phyloP scores from a whole-genome alignment of 2,888 invertebrate species.

The Dastarcus helophoroides region DNA sequence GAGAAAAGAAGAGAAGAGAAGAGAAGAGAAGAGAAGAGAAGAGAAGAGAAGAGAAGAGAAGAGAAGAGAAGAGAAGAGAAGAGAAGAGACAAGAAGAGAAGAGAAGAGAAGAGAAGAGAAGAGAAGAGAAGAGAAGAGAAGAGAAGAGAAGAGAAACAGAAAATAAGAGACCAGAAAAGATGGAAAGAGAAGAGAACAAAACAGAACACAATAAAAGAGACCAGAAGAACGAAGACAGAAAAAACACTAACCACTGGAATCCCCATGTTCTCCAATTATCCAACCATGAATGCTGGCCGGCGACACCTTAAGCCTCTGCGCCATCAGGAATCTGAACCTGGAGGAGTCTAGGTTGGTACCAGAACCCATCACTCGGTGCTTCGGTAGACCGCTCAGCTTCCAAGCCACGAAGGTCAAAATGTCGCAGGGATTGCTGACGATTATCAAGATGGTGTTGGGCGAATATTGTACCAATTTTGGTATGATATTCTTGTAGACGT shows the following conservation, averaged over 20 bases:
- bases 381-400: slow-evolving; percentile 84
- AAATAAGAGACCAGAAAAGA: too few relatives aligned
- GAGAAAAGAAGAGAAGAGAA: too few relatives aligned
- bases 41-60: too few relatives aligned
- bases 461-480: slow-evolving; percentile 73
- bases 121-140: too few relatives aligned
- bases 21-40: too few relatives aligned
- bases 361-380: slow-evolving; percentile 76
- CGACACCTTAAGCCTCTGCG: slow-evolving; percentile 69
- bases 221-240: not conserved
- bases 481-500: slow-evolving; percentile 76
- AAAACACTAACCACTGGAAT: slow-evolving; percentile 37
- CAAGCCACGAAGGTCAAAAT: slow-evolving; percentile 90
- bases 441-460: slow-evolving; percentile 72
- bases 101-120: too few relatives aligned
- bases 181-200: too few relatives aligned
- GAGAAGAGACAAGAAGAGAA: too few relatives aligned
- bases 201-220: too few relatives aligned
- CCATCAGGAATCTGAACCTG: slow-evolving; percentile 77
- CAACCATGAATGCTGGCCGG: slow-evolving; percentile 82
- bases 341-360: slow-evolving; percentile 91
- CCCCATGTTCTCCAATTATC: slow-evolving; percentile 92
- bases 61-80: too few relatives aligned
- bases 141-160: too few relatives aligned
- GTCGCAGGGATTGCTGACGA: slow-evolving; percentile 90